Evolutionary conservation across 2,113 vertebrate genomes (phyloP).

Genomic region (Cyprinodon brontotheroides): DNA sequence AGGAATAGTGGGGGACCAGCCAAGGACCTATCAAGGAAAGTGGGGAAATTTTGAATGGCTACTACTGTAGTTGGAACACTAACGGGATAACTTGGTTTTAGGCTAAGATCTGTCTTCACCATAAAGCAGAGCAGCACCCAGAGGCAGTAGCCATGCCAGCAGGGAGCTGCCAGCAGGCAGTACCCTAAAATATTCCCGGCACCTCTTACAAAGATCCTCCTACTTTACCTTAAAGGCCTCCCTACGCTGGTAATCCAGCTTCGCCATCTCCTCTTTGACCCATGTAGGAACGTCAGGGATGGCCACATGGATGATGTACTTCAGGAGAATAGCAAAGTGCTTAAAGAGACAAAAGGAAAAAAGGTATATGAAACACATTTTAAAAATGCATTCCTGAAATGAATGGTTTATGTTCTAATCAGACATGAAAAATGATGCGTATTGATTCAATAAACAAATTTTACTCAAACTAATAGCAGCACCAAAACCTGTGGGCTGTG

Average conservation of each 20-base stretch:
- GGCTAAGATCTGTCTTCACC: too few species aligned
- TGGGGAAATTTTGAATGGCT: too few species aligned
- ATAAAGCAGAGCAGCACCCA: too few species aligned
- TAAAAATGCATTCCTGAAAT: not conserved
- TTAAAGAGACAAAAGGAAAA: conserved; percentile 55
- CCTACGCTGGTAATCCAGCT: conserved; percentile 92
- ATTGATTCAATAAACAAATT: not conserved
- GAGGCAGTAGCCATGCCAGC: too few species aligned
- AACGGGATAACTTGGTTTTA: too few species aligned
- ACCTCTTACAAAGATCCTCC: not conserved
- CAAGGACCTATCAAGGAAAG: too few species aligned
- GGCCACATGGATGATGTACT: conserved; percentile 93
- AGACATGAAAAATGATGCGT: not conserved
- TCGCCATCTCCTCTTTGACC: conserved; percentile 95
- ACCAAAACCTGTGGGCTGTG: conserved; percentile 30
- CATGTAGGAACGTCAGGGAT: conserved; percentile 93
- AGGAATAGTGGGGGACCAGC: too few species aligned
- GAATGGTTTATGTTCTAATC: not conserved
- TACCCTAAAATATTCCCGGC: too few species aligned
- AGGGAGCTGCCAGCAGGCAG: too few species aligned
- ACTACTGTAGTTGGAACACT: too few species aligned
- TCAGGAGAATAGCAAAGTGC: conserved; percentile 93
- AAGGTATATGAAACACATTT: not conserved
- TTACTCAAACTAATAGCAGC: conserved; percentile 14
- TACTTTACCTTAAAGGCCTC: conserved; percentile 92